Base-by-base conservation (phyloP, 2,888 invertebrate genomes). In the Conops quadrifasciatus region DNA sequence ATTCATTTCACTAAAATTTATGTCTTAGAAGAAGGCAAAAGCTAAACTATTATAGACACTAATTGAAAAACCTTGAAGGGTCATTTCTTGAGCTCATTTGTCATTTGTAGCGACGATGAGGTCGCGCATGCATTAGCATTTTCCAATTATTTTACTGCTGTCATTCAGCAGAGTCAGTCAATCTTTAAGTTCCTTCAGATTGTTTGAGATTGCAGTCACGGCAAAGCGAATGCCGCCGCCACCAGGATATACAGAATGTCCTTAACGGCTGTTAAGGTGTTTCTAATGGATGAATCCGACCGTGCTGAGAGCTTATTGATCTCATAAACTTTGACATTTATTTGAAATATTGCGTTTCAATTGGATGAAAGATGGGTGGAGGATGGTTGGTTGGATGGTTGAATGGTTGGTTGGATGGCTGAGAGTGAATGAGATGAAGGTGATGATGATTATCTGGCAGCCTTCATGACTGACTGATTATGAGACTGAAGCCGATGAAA, bases 251-350 rank as follows among this genome's bases (percentile, higher is more conserved):
- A 26, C 16, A 16, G 4, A 53, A 21, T 21, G n/a, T 53, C 21
- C 21, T 21, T 53, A 28, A 58, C 26, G 24, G 24, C 24, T 28
- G 53, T 49, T 58, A 5, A 24, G 58, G 28, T 58, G 2, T 53
- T 58, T 58, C 15, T 28, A 58, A 58, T 58, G 75, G 58, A 67
- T 59, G 47, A 63, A 26, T 63, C 63, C 4, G 36, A 7, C 36
- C 16, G 15, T 63, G 63, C 47, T 62, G 28, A 65, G 65, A 24
- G 63, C 24, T 3, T 67, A 59, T 67, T 47, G 67, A 67, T 67
- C 56, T 58, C 58, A 45, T 58, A 67, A 67, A 43, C 67, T 59
- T 47, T 28, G 67, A 67, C 59, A 67, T 67, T 66, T 36, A 56
- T 53, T 26, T 15, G 11, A 7, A 28, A 24, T 24, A 58, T 26